A percentile compares a stretch with the other conserved stretches of the same genome.
Evolutionary conservation across 2,113 vertebrate genomes (phyloP).

Genomic region (Lepidothrix coronata): DNA sequence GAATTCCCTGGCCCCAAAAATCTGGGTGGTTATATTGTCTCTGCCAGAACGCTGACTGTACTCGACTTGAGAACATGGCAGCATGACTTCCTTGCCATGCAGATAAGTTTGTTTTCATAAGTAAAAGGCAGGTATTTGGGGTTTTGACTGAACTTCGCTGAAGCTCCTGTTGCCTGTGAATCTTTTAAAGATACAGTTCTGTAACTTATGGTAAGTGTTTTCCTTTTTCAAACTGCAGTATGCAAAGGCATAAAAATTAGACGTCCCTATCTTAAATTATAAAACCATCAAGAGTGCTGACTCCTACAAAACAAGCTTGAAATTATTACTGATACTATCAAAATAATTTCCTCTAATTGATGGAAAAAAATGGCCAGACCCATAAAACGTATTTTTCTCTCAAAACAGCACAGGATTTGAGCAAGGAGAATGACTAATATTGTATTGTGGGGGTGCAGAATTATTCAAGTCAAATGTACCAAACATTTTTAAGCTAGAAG

Average conservation of each 20-base stretch:
- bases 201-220: background rate
- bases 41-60: background rate
- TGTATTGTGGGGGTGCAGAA: background rate
- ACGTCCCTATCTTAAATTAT: background rate
- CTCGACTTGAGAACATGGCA: background rate
- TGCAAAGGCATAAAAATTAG: background rate
- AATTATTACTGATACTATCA: background rate
- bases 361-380: background rate
- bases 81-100: background rate
- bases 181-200: background rate
- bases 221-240: background rate
- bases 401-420: background rate
- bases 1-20: background rate
- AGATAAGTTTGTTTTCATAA: background rate
- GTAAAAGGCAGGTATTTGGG: background rate
- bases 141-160: background rate
- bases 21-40: background rate
- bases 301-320: background rate
- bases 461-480: background rate
- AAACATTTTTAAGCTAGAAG: background rate
- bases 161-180: background rate
- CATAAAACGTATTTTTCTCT: background rate
- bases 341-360: background rate
- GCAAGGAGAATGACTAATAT: background rate
- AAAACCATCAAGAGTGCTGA: background rate